phyloP scores from a whole-genome alignment of 2,888 invertebrate species.

The Rhingia rostrata region DNA sequence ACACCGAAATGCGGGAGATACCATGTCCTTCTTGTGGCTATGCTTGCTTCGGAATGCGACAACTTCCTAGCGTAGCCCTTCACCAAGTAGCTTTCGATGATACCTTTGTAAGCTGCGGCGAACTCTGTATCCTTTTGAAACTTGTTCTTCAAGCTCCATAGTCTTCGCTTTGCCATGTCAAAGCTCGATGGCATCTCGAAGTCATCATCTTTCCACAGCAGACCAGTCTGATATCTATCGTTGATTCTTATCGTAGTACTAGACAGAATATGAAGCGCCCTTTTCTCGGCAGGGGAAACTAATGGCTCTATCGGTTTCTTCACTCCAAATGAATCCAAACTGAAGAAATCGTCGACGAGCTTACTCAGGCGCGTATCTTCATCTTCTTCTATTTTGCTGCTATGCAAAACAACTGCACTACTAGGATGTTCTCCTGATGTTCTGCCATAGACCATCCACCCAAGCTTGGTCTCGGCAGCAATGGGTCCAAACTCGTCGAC shows the following conservation, averaged over 20 bases:
- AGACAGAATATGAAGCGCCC: neutral
- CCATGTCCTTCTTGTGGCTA: constrained; percentile 3
- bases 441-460: constrained; percentile 9
- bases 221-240: neutral
- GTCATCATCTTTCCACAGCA: neutral
- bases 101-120: neutral
- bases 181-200: neutral
- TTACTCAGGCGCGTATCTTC: neutral
- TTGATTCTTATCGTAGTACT: neutral
- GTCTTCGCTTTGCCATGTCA: neutral
- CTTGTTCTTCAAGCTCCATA: neutral
- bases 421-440: neutral
- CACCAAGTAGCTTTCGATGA: neutral
- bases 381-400: neutral
- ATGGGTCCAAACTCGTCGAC: too few relatives aligned
- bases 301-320: neutral
- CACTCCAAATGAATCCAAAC: neutral
- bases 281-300: neutral
- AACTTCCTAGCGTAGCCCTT: constrained; percentile 16
- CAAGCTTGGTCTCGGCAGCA: neutral
- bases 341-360: neutral
- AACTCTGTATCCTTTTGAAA: neutral
- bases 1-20: constrained; percentile 1
- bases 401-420: neutral
- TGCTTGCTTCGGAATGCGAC: neutral